Percentiles rank a stretch among this genome's conserved stretches.
phyloP scores from a whole-genome alignment of 2,113 vertebrate species.

The Hoplias malabaricus region DNA sequence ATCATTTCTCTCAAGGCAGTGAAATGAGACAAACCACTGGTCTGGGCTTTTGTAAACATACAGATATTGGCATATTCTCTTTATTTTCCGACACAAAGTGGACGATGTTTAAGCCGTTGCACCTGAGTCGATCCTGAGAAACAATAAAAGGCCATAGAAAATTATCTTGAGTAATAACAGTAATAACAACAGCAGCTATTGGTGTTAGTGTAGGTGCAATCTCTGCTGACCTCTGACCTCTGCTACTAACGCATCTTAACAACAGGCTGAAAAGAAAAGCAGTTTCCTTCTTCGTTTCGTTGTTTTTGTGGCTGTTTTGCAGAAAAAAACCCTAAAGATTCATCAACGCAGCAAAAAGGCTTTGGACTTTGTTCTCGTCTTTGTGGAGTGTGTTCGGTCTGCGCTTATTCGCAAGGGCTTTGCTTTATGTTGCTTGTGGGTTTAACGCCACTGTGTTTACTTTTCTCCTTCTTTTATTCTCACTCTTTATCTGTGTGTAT shows the following conservation, averaged over 20 bases:
- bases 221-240: constrained; percentile 40
- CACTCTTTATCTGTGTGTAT: background rate
- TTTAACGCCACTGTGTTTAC: too few species aligned
- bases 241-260: constrained; percentile 38
- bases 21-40: background rate
- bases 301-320: background rate
- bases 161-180: constrained; percentile 13
- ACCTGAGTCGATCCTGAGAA: background rate
- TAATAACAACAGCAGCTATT: constrained; percentile 32
- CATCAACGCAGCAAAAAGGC: constrained; percentile 2
- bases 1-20: too few species aligned
- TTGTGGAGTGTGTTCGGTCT: constrained; percentile 13
- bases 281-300: constrained; percentile 45
- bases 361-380: constrained; percentile 31
- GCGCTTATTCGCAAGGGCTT: constrained; percentile 11
- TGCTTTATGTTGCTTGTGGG: background rate
- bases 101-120: background rate
- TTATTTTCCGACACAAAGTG: background rate
- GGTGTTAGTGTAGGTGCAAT: constrained; percentile 46
- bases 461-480: background rate
- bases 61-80: background rate
- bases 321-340: background rate
- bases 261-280: constrained; percentile 13
- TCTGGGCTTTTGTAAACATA: background rate
- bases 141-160: constrained; percentile 6